Base-by-base conservation (phyloP, 2,797 vertebrate genomes). In the Dryobates pubescens region DNA sequence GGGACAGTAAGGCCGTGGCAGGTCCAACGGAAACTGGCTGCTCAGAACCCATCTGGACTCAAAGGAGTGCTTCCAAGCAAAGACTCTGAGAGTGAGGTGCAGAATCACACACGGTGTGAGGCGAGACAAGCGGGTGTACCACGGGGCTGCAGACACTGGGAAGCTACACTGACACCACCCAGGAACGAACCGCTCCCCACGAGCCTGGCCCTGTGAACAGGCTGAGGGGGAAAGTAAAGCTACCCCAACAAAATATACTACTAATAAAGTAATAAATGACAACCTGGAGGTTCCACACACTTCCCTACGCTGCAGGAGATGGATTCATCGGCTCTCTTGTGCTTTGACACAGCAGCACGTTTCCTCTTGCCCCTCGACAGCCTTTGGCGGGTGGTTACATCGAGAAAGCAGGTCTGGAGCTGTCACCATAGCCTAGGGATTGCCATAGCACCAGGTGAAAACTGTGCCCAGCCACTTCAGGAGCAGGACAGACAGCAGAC, bases 321-420 rank as follows among this genome's bases (percentile, higher is more conserved):
- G 94, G 92, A 71, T 82, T 90, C 89, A 78, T 90, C 85, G 53
- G 92, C 93, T 97, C 94, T 96, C 95, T 91, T 94, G 94, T 96
- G 97, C 94, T 95, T 94, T 95, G 91, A 95, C 95, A 95, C 94
- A 92, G 72, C 61, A 73, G 82, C 94, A 95, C 72, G 11, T 94
- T 93, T 93, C 92, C 95, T 67, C 92, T 94, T 90, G 82, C 81
- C 82, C 62, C 94, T 96, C 92, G 6, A 88, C 84, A 93, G 95
- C 94, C 87, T 36, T 91, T 23, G 88, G 89, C 62, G 88, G 94
- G 65, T 58, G 81, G 95, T 95, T 96, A 96, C 93, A 93, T 90
- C 81, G 92, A 97, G 93, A 92, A 96, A 97, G 97, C 96, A 97
- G 96, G 93, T 97, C 97, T 92, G 97, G 97, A 97, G 97, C 95